Conservation (phyloP, 2,797 vertebrate species). For the Oreochromis grahami region DNA sequence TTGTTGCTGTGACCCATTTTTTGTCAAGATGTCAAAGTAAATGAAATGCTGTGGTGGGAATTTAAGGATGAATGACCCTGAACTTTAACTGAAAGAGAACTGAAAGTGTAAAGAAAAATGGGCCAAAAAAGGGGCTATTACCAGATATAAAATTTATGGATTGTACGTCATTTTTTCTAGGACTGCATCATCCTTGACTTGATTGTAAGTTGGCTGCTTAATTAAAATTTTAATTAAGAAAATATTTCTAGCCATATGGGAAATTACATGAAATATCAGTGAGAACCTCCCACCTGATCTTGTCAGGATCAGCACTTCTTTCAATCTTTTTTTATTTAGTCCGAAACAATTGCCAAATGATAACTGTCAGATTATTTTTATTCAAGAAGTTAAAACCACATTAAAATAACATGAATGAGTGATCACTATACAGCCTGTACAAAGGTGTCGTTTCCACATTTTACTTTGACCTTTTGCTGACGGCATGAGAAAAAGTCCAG, state of each 20-base stretch:
- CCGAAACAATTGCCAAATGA: rapidly evolving
- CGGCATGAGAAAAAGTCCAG: neutral
- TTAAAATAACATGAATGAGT: neutral
- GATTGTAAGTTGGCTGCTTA: neutral
- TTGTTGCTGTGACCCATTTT: neutral
- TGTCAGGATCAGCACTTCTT: neutral
- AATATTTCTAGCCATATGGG: neutral
- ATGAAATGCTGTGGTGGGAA: neutral
- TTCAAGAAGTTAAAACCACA: neutral
- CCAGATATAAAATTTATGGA: neutral
- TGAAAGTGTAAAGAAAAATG: neutral
- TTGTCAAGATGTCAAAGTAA: neutral
- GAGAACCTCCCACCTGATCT: neutral
- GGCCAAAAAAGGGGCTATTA: neutral
- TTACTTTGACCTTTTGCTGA: neutral
- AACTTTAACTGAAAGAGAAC: neutral
- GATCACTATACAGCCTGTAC: neutral
- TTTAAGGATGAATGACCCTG: neutral
- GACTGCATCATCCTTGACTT: neutral
- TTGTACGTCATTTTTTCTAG: neutral
- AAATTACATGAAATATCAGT: neutral
- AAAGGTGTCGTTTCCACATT: neutral
- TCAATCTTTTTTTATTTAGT: neutral
- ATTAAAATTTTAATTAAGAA: neutral
- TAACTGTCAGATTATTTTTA: neutral